phyloP scores from a whole-genome alignment of 2,113 vertebrate genomes.

The Coracopsis vasa region DNA sequence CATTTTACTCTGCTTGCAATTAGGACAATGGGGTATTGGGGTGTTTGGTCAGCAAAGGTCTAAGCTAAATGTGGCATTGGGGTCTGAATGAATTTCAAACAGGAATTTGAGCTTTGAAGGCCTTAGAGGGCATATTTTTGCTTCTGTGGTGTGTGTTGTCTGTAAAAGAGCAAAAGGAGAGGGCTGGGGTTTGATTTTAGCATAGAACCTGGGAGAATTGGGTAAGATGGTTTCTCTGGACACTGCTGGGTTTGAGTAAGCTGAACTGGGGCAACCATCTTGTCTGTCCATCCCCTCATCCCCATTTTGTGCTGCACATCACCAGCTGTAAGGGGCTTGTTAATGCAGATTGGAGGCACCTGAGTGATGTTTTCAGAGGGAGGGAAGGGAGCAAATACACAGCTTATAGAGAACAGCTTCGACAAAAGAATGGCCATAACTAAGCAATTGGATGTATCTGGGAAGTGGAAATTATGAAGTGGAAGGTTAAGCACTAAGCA shows the following conservation, averaged over 20 bases:
- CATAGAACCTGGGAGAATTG: not conserved
- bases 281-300: not conserved
- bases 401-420: not conserved
- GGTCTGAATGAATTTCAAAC: not conserved
- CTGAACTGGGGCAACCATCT: not conserved
- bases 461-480: not conserved
- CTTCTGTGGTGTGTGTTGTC: not conserved
- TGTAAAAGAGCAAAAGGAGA: not conserved
- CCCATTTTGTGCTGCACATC: not conserved
- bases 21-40: not conserved
- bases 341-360: not conserved
- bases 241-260: not conserved
- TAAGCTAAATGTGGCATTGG: fast-evolving
- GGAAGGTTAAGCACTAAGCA: not conserved
- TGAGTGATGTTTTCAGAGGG: not conserved
- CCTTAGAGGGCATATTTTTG: not conserved
- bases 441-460: not conserved
- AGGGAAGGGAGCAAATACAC: not conserved
- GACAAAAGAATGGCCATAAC: not conserved
- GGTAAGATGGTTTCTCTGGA: not conserved
- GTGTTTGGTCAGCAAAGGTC: not conserved
- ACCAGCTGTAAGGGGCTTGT: not conserved
- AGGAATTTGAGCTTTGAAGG: not conserved
- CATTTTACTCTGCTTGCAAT: not conserved
- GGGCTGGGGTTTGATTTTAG: not conserved